A percentile compares a stretch with the other conserved stretches of the same genome.
phyloP scores from a whole-genome alignment of 1,140 invertebrate genomes.

The Parapsyche elsis region DNA sequence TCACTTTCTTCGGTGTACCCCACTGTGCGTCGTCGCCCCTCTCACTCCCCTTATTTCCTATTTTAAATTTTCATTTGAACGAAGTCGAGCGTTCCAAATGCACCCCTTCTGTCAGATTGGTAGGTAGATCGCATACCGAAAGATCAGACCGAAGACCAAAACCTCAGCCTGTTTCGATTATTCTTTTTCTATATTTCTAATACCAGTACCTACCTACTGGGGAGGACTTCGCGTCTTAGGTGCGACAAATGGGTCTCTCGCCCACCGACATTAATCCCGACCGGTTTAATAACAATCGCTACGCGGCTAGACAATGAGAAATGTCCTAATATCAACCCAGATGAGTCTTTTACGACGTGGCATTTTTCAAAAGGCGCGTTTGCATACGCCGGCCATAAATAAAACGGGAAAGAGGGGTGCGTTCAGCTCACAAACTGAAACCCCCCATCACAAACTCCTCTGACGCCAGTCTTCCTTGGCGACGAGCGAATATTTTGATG shows the following conservation, averaged over 20 bases:
- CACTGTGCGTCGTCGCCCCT: no score
- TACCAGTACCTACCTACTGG: no score
- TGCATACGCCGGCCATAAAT: constrained; percentile 55
- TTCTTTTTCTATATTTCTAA: no score
- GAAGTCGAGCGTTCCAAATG: constrained; percentile 26
- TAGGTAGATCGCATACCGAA: background rate
- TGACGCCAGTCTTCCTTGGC: background rate
- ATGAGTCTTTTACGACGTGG: constrained; percentile 54
- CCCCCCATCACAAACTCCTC: background rate
- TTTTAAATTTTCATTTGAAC: constrained; percentile 53
- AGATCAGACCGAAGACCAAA: no score
- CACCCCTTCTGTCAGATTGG: no score
- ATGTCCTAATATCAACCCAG: constrained; percentile 55
- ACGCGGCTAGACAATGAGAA: constrained; percentile 52
- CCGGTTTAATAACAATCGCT: constrained; percentile 53
- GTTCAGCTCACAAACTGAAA: background rate
- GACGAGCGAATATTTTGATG: constrained; percentile 51
- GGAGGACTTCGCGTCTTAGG: no score
- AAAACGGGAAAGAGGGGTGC: constrained; percentile 43
- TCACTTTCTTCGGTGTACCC: no score
- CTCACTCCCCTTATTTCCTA: constrained; percentile 47
- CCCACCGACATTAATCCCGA: constrained; percentile 47
- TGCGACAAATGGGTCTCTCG: constrained; percentile 36
- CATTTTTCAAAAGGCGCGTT: constrained; percentile 55
- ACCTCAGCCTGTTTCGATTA: no score